phyloP scores from a whole-genome alignment of 2,888 invertebrate species.

The Ellobium chinense region DNA sequence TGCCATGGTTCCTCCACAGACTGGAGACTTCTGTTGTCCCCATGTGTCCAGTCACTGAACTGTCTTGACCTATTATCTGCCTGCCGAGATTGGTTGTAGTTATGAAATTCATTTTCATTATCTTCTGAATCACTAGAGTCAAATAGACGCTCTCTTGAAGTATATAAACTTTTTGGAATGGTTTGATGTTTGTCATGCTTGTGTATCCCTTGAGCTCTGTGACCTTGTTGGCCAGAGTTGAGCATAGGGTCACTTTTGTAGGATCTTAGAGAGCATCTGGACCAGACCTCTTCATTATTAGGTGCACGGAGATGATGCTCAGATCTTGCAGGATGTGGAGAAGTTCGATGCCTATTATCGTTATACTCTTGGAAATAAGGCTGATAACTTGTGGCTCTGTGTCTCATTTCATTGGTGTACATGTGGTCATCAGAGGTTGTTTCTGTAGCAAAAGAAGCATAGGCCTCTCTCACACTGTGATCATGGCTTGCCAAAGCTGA shows the following conservation, averaged over 20 bases:
- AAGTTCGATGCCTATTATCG: not conserved
- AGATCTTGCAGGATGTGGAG: not conserved
- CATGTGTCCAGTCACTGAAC: not conserved
- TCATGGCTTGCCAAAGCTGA: not conserved
- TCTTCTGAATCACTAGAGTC: not conserved
- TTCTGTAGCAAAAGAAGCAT: slow-evolving; percentile 4
- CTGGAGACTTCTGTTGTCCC: not conserved
- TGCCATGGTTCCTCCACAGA: not conserved
- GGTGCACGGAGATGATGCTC: not conserved
- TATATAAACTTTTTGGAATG: too few species aligned
- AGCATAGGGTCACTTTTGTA: slow-evolving; percentile 20
- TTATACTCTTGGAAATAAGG: not conserved
- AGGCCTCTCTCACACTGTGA: slow-evolving; percentile 9
- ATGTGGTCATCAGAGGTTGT: not conserved
- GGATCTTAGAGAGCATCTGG: not conserved
- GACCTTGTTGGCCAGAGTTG: not conserved
- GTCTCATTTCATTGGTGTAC: not conserved
- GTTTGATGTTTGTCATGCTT: too few species aligned
- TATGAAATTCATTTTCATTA: not conserved
- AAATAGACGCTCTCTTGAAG: not conserved
- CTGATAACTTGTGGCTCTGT: not conserved
- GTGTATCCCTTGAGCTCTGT: not conserved
- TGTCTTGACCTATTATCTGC: not conserved
- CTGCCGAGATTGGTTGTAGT: too few species aligned
- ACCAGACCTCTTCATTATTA: too few species aligned